Evolutionary conservation across 2,113 vertebrate species (phyloP).

Genomic region (Phodopus roborovskii): DNA sequence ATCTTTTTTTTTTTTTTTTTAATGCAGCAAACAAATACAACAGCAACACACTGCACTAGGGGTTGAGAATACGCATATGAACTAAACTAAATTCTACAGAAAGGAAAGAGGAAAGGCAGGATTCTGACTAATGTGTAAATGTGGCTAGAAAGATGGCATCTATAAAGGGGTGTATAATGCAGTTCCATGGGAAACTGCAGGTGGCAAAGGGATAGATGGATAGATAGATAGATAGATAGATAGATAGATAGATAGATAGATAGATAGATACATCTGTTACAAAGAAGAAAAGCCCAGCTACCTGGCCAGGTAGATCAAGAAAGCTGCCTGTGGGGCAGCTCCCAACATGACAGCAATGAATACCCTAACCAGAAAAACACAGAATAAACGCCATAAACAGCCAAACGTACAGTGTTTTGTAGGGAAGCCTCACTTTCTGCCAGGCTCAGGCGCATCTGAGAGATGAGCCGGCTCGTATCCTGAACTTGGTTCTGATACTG

Average conservation of each 20-base stretch:
- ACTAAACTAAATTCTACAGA: background rate
- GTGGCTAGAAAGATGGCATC: background rate
- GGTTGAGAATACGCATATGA: background rate
- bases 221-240: too few species aligned
- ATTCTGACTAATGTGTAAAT: background rate
- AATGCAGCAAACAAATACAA: background rate
- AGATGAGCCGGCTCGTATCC: constrained; percentile 83
- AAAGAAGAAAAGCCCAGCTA: background rate
- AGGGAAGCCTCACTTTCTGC: constrained; percentile 81
- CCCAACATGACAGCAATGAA: fast-evolving
- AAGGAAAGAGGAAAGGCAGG: background rate
- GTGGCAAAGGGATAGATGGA: background rate
- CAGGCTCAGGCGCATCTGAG: constrained; percentile 86
- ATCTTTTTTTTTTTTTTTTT: background rate
- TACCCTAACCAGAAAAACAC: background rate
- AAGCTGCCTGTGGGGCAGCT: fast-evolving
- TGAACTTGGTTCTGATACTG: constrained; percentile 84
- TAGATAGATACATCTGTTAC: background rate
- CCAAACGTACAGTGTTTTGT: constrained; percentile 83
- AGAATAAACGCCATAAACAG: constrained; percentile 21
- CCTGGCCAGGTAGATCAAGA: background rate
- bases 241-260: too few species aligned
- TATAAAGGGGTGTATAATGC: background rate
- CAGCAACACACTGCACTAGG: too few species aligned
- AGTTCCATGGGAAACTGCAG: background rate